Evolutionary conservation across 2,888 invertebrate species (phyloP), one percentile per base, ranked within the genome.

Genomic region (Encarsia formosa): DNA sequence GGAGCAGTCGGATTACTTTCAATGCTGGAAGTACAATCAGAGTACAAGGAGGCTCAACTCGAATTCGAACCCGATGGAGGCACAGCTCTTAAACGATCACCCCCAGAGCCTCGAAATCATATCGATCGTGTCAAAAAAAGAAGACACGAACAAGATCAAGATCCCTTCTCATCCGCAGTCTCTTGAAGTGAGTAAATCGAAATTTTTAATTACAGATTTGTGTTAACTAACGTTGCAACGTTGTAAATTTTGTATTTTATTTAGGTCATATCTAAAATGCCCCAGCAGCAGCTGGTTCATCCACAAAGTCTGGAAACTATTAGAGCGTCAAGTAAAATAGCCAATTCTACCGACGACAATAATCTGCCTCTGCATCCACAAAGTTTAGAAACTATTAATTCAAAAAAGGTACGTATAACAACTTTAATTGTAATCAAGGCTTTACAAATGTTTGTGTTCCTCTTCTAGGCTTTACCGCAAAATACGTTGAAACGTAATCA

Each of bases 281-380:
- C 57, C 2, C 57, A 54, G 52, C 72, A 71, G 46, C 71, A 67
- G 51, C 63, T 72, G 5, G 61, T 69, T 50, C 73, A 73, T 61
- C 73, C 73, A 2, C 73, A 73, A 61, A 74, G 73, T 65, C 65
- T 73, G 20, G 73, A 73, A 60, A 70, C 68, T 29, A 72, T 73
- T 59, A 70, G 71, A 42, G 69, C 72, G 39, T 61, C 67, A 18
- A 71, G 57, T 58, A 73, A 73, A 63, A 71, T 71, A 54, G 58
- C 66, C 19, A 69, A 61, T 57, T 60, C 65, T 26, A 67, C 69
- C 15, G 71, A 73, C 59, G 73, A 73, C 65, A 73, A 73, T 55
- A 84, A 87, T 69, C 76, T 89, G 63, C 84, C 85, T n/a, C 83
- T 87, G 16, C 88, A 89, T 74, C 88, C 88, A 1, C 88, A 88